Evolutionary conservation across 2,113 vertebrate genomes (phyloP).

Genomic region (Terrapene triunguis): DNA sequence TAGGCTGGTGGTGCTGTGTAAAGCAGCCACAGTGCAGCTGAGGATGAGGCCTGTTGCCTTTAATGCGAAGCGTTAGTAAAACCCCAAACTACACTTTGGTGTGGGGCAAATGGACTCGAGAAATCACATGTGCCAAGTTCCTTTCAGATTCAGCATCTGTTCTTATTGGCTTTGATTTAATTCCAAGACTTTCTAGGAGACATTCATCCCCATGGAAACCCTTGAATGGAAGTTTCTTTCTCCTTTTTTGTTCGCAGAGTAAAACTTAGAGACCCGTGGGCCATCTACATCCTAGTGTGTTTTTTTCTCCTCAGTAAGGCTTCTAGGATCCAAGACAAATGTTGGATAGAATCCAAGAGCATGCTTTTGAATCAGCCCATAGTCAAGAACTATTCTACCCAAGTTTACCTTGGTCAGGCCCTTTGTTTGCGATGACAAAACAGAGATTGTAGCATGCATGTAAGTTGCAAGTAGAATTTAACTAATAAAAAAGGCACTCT

Average conservation of each 20-base stretch:
- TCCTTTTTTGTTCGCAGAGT: conserved; percentile 73
- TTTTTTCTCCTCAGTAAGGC: conserved; percentile 43
- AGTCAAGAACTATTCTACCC: neutral
- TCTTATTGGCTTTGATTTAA: conserved; percentile 60
- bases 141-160: conserved; percentile 54
- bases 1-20: neutral
- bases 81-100: conserved; percentile 33
- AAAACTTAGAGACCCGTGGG: conserved; percentile 50
- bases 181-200: conserved; percentile 60
- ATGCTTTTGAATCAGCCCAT: conserved; percentile 2
- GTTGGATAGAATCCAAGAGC: neutral
- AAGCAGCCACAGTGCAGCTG: conserved; percentile 39
- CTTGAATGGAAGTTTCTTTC: conserved; percentile 62
- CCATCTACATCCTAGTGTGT: conserved; percentile 25
- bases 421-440: neutral
- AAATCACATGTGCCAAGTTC: conserved; percentile 40
- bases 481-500: neutral
- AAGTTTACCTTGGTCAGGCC: conserved; percentile 4
- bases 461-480: conserved; percentile 22
- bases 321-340: conserved; percentile 19
- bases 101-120: neutral
- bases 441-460: neutral
- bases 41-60: neutral
- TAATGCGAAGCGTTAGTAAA: conserved; percentile 16
- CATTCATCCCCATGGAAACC: conserved; percentile 76